Percentiles rank a stretch among this genome's conserved stretches.
phyloP scores from a whole-genome alignment of 2,888 invertebrate species.

The Germaria angustata region DNA sequence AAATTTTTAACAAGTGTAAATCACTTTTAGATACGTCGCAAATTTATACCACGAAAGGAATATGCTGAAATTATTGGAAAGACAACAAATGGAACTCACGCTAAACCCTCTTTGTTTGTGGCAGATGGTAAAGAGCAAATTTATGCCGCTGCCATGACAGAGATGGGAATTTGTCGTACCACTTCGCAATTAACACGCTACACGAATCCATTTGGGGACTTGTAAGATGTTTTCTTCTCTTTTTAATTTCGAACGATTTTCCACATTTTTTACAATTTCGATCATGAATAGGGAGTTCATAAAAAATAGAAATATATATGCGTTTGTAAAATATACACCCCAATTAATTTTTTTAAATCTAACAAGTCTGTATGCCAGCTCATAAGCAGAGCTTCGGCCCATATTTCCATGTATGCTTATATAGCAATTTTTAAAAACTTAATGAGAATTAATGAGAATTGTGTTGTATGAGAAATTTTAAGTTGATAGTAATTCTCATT shows the following conservation, averaged over 20 bases:
- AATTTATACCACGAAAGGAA: conserved; percentile 13
- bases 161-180: conserved; percentile 76
- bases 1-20: background rate
- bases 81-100: background rate
- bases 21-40: conserved; percentile 28
- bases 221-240: conserved; percentile 66
- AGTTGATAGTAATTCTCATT: no score
- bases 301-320: no score
- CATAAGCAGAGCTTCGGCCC: no score
- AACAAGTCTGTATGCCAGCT: no score
- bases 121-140: conserved; percentile 17
- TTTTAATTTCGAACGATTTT: background rate
- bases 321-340: no score
- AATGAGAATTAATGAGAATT: no score
- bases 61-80: background rate
- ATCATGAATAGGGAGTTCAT: no score
- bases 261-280: no score
- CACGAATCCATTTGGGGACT: conserved; percentile 72
- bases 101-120: background rate
- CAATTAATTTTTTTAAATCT: no score
- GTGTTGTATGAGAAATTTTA: no score
- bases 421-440: no score
- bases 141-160: conserved; percentile 74
- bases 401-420: no score
- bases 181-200: conserved; percentile 71